These are phyloP conservation scores for Eupeodes corollae DNA, from an alignment of 1,140 invertebrate species.

Conservation along the genomic window DNA sequence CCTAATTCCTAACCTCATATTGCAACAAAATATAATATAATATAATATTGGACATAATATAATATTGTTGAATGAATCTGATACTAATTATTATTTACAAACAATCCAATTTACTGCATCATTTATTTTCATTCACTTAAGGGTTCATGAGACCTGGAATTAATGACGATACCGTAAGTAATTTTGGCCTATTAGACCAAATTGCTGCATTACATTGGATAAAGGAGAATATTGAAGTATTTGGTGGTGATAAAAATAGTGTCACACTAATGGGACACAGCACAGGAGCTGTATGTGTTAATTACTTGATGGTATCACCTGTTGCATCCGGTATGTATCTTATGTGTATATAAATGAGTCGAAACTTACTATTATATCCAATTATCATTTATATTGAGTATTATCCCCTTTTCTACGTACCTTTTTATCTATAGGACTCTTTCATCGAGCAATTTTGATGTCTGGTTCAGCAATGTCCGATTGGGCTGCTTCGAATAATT, in stretches of 20 bases:
- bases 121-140: constrained; percentile 31
- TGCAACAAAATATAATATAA: no score
- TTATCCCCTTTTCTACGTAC: not conserved
- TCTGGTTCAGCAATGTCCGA: constrained; percentile 83
- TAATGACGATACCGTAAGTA: constrained; percentile 56
- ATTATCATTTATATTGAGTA: constrained; percentile 9
- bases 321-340: constrained; percentile 51
- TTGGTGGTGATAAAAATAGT: constrained; percentile 72
- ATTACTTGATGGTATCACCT: constrained; percentile 78
- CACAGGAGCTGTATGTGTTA: constrained; percentile 85
- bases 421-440: constrained; percentile 59
- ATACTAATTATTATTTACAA: no score
- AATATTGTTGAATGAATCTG: no score
- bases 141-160: constrained; percentile 69
- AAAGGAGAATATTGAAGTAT: constrained; percentile 67
- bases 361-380: not conserved
- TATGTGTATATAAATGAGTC: not conserved
- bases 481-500: constrained; percentile 76
- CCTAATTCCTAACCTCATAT: no score
- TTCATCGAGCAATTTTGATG: constrained; percentile 87
- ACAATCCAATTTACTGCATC: no score
- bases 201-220: constrained; percentile 80
- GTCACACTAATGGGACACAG: constrained; percentile 91
- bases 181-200: constrained; percentile 84
- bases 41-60: no score